phyloP scores from a whole-genome alignment of 2,113 vertebrate species.

The Catharus bicknelli region DNA sequence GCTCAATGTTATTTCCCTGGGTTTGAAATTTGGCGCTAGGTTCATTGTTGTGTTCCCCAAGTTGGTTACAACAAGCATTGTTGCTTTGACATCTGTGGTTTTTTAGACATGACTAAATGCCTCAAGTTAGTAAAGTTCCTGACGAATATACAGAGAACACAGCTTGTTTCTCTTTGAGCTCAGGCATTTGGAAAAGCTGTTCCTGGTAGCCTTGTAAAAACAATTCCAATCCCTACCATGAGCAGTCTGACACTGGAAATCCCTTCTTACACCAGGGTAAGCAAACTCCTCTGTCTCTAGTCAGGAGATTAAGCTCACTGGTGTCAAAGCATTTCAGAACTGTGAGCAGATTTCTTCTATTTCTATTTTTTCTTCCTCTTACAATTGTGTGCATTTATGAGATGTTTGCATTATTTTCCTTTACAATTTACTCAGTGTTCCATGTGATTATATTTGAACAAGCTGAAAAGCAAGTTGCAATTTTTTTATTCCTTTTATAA shows the following conservation, averaged over 20 bases:
- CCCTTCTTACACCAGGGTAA: background rate
- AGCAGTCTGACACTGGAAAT: background rate
- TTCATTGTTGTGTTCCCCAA: background rate
- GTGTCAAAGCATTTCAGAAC: background rate
- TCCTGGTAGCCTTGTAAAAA: background rate
- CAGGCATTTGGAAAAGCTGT: background rate
- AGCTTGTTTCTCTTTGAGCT: background rate
- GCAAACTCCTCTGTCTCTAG: background rate
- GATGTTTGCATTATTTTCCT: background rate
- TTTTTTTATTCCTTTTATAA: background rate
- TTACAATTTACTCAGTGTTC: background rate
- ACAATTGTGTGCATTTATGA: background rate
- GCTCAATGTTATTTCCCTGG: background rate
- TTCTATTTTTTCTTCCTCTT: background rate
- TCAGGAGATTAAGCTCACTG: background rate
- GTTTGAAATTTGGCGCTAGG: accelerated
- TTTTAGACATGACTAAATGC: background rate
- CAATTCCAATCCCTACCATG: background rate
- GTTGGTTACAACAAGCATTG: background rate
- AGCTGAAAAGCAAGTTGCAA: background rate
- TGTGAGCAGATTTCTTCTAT: background rate
- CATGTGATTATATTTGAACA: background rate
- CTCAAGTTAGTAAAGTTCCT: background rate
- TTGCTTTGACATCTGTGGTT: background rate
- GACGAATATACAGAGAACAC: background rate